Conservation (phyloP, 2,888 invertebrate genomes). For the Anagyrus pseudococci region DNA sequence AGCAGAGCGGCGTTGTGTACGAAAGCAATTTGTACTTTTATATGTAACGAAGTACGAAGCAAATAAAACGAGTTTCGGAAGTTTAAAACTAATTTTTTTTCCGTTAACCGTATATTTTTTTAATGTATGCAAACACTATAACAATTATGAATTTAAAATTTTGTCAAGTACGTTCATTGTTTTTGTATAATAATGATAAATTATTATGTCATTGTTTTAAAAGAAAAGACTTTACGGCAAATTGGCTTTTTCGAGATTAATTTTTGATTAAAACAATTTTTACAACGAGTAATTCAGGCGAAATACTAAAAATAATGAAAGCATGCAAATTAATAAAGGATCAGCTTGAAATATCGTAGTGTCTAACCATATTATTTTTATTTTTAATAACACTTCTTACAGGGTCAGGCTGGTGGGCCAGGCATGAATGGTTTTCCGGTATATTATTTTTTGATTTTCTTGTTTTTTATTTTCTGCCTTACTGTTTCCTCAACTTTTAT, state of each 20-base stretch:
- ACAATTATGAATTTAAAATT: no score
- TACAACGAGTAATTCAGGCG: no score
- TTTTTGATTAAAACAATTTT: no score
- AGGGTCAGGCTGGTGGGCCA: conserved; percentile 82
- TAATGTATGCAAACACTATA: no score
- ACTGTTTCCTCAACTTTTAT: background rate
- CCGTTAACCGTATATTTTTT: no score
- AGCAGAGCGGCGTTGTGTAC: background rate
- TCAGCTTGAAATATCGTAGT: conserved; percentile 37
- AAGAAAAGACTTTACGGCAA: no score
- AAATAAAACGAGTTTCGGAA: background rate
- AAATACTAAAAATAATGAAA: background rate
- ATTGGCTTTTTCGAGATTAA: no score
- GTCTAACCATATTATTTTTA: conserved; percentile 47
- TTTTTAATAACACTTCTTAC: conserved; percentile 63
- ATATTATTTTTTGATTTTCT: conserved; percentile 67
- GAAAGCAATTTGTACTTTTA: conserved; percentile 8
- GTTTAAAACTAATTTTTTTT: background rate
- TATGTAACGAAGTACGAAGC: background rate
- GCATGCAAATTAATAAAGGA: background rate
- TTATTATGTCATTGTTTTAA: background rate
- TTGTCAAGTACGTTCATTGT: background rate
- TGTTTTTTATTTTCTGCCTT: conserved; percentile 48
- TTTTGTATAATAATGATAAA: background rate
- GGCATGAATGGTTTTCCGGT: conserved; percentile 93